Conservation (phyloP, 2,797 vertebrate genomes). For the Tokudaia tokunoshimensis region DNA sequence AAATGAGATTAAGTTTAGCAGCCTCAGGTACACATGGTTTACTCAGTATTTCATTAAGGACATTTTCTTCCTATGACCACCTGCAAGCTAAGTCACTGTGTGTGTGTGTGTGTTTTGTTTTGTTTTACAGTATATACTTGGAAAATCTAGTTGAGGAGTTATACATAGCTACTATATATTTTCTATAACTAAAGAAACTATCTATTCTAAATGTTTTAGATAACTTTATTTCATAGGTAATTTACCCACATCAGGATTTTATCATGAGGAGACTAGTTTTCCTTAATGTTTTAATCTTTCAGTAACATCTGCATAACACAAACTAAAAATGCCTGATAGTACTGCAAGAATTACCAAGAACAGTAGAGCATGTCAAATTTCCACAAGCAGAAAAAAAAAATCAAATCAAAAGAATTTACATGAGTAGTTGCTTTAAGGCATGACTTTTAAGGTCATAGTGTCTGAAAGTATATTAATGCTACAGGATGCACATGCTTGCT, state of each 20-base stretch:
- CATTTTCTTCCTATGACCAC: background rate
- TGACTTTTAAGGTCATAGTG: background rate
- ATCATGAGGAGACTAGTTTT: background rate
- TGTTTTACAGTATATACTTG: background rate
- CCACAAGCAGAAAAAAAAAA: background rate
- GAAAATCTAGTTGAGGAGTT: background rate
- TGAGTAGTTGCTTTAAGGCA: background rate
- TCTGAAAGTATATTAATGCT: background rate
- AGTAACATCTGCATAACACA: background rate
- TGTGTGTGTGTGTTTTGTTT: background rate
- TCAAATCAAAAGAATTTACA: background rate
- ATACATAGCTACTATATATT: background rate
- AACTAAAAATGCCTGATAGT: background rate
- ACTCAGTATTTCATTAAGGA: background rate
- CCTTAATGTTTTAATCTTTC: background rate
- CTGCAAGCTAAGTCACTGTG: too few relatives aligned
- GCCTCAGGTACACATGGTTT: background rate
- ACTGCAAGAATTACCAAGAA: background rate
- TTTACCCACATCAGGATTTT: background rate
- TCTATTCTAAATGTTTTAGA: background rate
- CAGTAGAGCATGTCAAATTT: background rate
- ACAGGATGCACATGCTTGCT: background rate
- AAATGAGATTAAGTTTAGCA: background rate
- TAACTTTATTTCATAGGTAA: background rate
- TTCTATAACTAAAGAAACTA: background rate